Base-by-base conservation (phyloP, 2,888 invertebrate genomes). In the Platycheirus albimanus region DNA sequence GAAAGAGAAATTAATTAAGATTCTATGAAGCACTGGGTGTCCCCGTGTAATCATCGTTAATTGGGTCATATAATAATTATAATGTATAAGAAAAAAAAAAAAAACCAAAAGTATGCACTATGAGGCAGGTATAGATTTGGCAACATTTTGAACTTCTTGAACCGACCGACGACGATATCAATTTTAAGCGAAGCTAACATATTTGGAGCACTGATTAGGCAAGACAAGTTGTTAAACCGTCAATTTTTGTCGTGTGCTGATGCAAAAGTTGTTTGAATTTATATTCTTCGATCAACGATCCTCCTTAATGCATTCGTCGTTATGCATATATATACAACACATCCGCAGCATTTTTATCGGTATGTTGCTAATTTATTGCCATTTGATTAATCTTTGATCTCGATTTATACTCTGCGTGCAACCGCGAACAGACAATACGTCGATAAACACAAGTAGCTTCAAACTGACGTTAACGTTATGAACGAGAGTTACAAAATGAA, bases 1-100 rank as follows among this genome's bases (percentile, higher is more conserved):
- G 78, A 83, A 83, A 78, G 83, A 83, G 83, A 83, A 83, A 83
- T 83, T 83, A 83, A 83, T 83, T 78, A 78, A 78, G 72, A 83
- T 74, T 83, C 83, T 83, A 74, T 83, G 38, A 69, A 64, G 61
- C 72, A 83, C 72, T 66, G 64, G 74, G 67, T 83, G 83, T 83
- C 83, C 83, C 76, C 64, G 69, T 77, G 71, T 61, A 81, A 81
- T 76, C 80, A 81, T 81, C 66, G 38, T 24, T 67, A 83, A 78
- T 83, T 83, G 78, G 83, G 83, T 83, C 83, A 83, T 19, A 56
- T 56, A 56, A 78, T 69, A 72, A 76, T 61, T 61, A 54, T 56
- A 63, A 61, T 28, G 67, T n/a, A n/a, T n/a, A n/a, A 61, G 33
- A 19, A 36, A 5, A 0, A 64, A 63, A 56, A 78, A 61, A 43